Evolutionary conservation across 2,888 invertebrate species (phyloP), one percentile per base, ranked within the genome.

Genomic region (Andrena bicolor): DNA sequence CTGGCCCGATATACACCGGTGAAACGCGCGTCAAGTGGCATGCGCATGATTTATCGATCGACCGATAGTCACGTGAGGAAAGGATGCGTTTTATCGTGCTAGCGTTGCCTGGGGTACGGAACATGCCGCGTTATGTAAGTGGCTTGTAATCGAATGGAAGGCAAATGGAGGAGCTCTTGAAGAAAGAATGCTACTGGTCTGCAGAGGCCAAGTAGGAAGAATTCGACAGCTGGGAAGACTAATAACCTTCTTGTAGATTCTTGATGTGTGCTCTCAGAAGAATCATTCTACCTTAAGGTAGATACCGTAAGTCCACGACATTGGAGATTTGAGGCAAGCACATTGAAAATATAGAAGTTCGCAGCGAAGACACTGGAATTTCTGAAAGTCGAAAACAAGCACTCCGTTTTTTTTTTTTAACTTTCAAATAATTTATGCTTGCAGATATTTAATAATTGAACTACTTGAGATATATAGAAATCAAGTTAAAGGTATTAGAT

Each of bases 1-100:
- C 64, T 51, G 58, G n/a, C 16, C 35, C 60, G 58, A 56, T 56
- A 48, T 26, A 26, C 41, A 56, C 13, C 48, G 63, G 76, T 61
- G 73, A 56, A 70, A 65, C 70, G 71, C n/a, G 60, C 73, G 73
- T 73, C 82, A 68, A 69, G 71, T 56, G 64, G 63, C 70, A 10
- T 26, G 69, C 53, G 49, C 48, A 66, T 74, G 81, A 79, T 85
- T 86, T 86, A 86, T 86, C 71, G 85, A 83, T 76, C 78, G 60
- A 65, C 60, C 61, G 75, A 70, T 61, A 73, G 53, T 32, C 58
- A 26, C 70, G 73, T 41, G 61, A 73, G 56, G 26, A 51, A 30
- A 70, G 58, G 83, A 86, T 86, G 73, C 65, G 73, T 71, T 83
- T 79, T 68, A 73, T 51, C 60, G 28, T 35, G 41, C 10, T 20